Evolutionary conservation across 2,888 invertebrate species (phyloP).

Genomic region (Hirtodrosophila alboralis): DNA sequence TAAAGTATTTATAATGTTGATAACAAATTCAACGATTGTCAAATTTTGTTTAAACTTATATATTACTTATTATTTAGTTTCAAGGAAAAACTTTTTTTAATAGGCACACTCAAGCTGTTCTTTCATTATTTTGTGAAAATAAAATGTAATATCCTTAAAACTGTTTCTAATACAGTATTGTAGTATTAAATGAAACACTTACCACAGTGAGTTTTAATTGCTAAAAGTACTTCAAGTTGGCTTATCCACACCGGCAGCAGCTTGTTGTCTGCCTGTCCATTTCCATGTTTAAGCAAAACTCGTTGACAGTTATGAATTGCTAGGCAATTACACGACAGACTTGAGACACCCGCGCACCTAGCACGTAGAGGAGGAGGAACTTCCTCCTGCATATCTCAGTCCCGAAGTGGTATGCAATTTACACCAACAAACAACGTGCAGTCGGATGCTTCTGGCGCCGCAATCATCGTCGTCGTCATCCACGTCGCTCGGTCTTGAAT

Average conservation of each 20-base stretch:
- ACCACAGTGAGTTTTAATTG: constrained; percentile 37
- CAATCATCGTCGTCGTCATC: constrained; percentile 20
- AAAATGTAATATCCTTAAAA: too few relatives aligned
- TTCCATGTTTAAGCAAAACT: constrained; percentile 43
- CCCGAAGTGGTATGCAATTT: constrained; percentile 62
- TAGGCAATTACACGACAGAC: constrained; percentile 74
- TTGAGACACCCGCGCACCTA: constrained; percentile 64
- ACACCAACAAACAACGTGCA: constrained; percentile 50
- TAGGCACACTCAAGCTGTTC: too few relatives aligned
- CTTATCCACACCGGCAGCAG: constrained; percentile 32
- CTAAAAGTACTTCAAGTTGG: constrained; percentile 26
- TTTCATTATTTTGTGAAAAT: too few relatives aligned
- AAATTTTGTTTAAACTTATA: too few relatives aligned
- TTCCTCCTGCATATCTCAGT: constrained; percentile 12
- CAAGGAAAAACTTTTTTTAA: too few relatives aligned
- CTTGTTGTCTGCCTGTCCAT: constrained; percentile 15
- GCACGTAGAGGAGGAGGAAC: constrained; percentile 27
- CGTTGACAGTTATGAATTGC: constrained; percentile 81
- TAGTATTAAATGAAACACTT: too few relatives aligned
- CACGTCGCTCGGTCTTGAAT: constrained; percentile 66
- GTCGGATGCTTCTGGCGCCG: constrained; percentile 65
- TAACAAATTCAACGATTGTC: too few relatives aligned
- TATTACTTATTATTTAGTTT: too few relatives aligned
- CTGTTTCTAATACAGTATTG: too few relatives aligned
- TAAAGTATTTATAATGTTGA: too few relatives aligned